Evolutionary conservation across 2,797 vertebrate species (phyloP).

Genomic region (Ispidina lecontei): DNA sequence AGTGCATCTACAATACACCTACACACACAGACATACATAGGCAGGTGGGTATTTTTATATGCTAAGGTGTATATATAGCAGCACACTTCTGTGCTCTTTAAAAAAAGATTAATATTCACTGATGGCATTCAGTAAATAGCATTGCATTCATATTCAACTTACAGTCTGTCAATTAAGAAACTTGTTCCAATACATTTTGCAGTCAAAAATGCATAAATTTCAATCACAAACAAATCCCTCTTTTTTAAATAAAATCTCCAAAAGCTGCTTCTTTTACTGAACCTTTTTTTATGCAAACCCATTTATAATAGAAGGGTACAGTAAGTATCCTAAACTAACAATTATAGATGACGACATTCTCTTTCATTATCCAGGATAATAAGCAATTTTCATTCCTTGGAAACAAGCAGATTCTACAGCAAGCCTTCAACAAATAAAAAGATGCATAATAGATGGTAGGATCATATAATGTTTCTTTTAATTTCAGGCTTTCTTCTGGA

Average conservation of each 20-base stretch:
- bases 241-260: neutral
- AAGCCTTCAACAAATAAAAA: constrained; percentile 41
- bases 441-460: constrained; percentile 12
- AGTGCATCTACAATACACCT: neutral
- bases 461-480: constrained; percentile 32
- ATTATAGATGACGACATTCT: constrained; percentile 56
- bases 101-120: neutral
- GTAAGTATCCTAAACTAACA: constrained; percentile 51
- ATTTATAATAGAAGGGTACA: constrained; percentile 50
- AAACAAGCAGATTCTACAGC: constrained; percentile 48
- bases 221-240: constrained; percentile 1
- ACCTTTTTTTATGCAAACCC: constrained; percentile 1
- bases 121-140: neutral
- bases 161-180: constrained; percentile 34
- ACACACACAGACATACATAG: neutral
- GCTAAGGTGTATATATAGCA: neutral
- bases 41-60: neutral
- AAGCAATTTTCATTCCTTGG: constrained; percentile 63
- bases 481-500: constrained; percentile 2
- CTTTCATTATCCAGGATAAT: constrained; percentile 53
- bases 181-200: neutral
- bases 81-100: neutral
- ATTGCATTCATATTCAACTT: neutral
- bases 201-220: neutral
- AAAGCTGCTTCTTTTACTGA: constrained; percentile 30